These are phyloP conservation scores for Planiliza haematocheilus DNA, from an alignment of 2,113 vertebrate species.

Conservation along the genomic window DNA sequence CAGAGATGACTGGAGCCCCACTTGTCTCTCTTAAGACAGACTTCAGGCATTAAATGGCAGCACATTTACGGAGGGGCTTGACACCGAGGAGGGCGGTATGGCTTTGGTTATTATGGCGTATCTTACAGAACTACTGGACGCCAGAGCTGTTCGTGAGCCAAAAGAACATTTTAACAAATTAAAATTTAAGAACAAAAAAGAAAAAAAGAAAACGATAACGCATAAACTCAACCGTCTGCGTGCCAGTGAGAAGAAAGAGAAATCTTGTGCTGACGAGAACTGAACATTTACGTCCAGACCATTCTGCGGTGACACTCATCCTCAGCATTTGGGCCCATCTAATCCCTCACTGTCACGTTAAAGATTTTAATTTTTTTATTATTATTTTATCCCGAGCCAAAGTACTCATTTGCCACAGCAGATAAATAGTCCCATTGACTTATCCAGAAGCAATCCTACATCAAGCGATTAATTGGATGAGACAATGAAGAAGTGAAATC, in stretches of 20 bases:
- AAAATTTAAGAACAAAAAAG: no score
- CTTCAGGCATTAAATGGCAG: constrained; percentile 48
- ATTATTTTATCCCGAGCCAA: constrained; percentile 65
- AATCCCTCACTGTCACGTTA: constrained; percentile 73
- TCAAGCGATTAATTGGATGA: constrained; percentile 76
- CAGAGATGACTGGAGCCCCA: constrained; percentile 59
- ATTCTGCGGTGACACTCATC: constrained; percentile 67
- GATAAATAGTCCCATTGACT: constrained; percentile 73
- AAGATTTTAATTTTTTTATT: constrained; percentile 43
- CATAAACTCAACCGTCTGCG: constrained; percentile 32
- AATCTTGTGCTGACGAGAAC: constrained; percentile 30
- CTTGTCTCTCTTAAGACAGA: constrained; percentile 60
- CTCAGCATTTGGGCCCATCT: constrained; percentile 56
- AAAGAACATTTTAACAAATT: not conserved
- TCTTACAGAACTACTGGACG: constrained; percentile 13
- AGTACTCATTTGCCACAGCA: constrained; percentile 67
- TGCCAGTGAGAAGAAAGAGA: constrained; percentile 32
- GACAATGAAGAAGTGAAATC: constrained; percentile 69
- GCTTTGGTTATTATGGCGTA: constrained; percentile 23
- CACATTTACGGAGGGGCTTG: constrained; percentile 38
- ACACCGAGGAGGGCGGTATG: constrained; percentile 28
- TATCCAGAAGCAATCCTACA: constrained; percentile 71
- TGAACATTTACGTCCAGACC: constrained; percentile 57
- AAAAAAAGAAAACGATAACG: constrained; percentile 32
- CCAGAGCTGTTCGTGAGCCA: constrained; percentile 9